Conservation (phyloP, 2,797 vertebrate genomes). For the Chromobotia macracanthus region DNA sequence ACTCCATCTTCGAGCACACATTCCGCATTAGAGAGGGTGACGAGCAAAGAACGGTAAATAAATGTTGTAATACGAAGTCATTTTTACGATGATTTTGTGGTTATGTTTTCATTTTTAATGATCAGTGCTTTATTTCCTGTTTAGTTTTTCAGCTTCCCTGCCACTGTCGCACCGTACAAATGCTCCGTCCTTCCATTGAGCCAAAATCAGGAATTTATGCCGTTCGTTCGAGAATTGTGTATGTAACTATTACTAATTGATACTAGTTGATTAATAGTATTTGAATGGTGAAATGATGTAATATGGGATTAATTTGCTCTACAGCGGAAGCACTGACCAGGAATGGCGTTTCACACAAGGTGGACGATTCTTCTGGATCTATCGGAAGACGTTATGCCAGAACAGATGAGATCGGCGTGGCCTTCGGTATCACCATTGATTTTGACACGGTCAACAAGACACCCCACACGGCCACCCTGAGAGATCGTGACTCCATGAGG, state of each 20-base stretch:
- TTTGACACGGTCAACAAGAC: slow-evolving; percentile 95
- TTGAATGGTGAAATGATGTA: background rate
- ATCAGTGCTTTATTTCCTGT: background rate
- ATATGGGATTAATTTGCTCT: background rate
- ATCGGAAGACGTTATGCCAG: slow-evolving; percentile 96
- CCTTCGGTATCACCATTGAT: slow-evolving; percentile 96
- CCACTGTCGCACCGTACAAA: slow-evolving; percentile 93
- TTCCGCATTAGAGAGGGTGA: slow-evolving; percentile 93
- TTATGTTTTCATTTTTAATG: background rate
- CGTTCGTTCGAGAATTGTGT: slow-evolving; percentile 94
- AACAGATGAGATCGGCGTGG: slow-evolving; percentile 94
- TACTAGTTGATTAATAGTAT: background rate
- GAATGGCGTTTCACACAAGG: slow-evolving; percentile 90
- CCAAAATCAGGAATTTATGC: slow-evolving; percentile 95
- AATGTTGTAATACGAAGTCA: background rate
- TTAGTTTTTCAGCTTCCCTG: slow-evolving; percentile 95
- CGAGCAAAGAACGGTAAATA: slow-evolving; percentile 92
- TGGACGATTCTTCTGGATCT: slow-evolving; percentile 94
- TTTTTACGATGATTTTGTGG: background rate
- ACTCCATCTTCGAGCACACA: slow-evolving; percentile 95
- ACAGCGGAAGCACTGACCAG: slow-evolving; percentile 92
- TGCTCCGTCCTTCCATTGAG: slow-evolving; percentile 97
- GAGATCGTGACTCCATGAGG: slow-evolving; percentile 94
- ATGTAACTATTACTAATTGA: too few species aligned
- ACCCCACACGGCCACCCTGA: slow-evolving; percentile 93